Percentiles rank a stretch among this genome's conserved stretches.
These are phyloP conservation scores for Sparus aurata DNA, from an alignment of 2,797 vertebrate genomes.

Conservation along the genomic window DNA sequence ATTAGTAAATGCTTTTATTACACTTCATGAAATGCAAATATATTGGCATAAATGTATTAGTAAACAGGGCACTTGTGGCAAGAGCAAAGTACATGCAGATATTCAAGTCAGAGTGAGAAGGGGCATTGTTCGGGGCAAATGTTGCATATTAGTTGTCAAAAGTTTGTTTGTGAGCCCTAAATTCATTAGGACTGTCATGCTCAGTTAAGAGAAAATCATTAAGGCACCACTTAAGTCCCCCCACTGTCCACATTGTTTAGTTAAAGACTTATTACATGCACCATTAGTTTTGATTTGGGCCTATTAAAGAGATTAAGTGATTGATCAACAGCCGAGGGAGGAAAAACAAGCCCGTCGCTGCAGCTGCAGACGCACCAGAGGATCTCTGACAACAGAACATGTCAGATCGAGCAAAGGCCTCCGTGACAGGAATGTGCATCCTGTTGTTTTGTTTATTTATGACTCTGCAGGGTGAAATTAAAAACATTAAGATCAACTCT, in stretches of 20 bases:
- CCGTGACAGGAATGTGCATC: slow-evolving; percentile 42
- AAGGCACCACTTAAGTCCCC: slow-evolving; percentile 60
- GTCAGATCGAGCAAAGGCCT: slow-evolving; percentile 60
- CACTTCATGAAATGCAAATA: slow-evolving; percentile 73
- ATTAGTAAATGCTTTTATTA: slow-evolving; percentile 56
- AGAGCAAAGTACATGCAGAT: slow-evolving; percentile 58
- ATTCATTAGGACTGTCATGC: slow-evolving; percentile 71
- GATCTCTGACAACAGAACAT: slow-evolving; percentile 63
- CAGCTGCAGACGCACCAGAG: slow-evolving; percentile 43
- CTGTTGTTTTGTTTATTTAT: slow-evolving; percentile 66
- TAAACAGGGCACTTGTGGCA: slow-evolving; percentile 64
- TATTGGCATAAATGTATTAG: slow-evolving; percentile 70
- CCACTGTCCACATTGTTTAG: slow-evolving; percentile 78
- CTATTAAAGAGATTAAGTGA: slow-evolving; percentile 82
- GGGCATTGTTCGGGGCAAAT: slow-evolving; percentile 64
- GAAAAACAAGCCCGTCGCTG: slow-evolving; percentile 46
- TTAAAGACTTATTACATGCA: slow-evolving; percentile 77
- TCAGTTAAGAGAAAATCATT: slow-evolving; percentile 68
- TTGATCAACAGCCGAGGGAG: slow-evolving; percentile 75
- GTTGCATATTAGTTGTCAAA: slow-evolving; percentile 67
- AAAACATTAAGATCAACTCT: slow-evolving; percentile 65
- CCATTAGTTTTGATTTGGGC: slow-evolving; percentile 79
- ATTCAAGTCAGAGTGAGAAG: slow-evolving; percentile 45
- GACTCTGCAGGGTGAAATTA: slow-evolving; percentile 68
- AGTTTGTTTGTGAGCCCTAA: slow-evolving; percentile 69